phyloP scores from a whole-genome alignment of 2,113 vertebrate species.

The Ochotona curzoniae region DNA sequence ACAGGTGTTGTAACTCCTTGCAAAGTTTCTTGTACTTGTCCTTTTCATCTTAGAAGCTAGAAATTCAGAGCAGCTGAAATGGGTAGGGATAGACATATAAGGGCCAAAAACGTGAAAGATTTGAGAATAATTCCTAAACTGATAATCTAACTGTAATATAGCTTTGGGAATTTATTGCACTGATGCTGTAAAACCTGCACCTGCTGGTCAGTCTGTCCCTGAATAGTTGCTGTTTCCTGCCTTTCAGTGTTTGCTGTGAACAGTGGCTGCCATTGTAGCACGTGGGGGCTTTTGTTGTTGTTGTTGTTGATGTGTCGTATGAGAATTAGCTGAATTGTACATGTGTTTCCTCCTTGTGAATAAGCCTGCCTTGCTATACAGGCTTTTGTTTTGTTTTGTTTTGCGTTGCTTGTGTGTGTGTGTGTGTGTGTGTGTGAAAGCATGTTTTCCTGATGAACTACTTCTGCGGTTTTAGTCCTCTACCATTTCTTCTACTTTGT shows the following conservation, averaged over 20 bases:
- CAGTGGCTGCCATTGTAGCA: constrained; percentile 58
- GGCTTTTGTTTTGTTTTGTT: background rate
- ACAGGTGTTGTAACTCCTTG: constrained; percentile 13
- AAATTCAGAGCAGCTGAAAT: constrained; percentile 46
- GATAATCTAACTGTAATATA: constrained; percentile 76
- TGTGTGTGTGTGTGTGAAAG: constrained; percentile 64
- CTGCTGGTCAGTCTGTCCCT: constrained; percentile 69
- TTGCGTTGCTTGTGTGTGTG: too few relatives aligned
- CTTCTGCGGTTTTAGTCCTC: constrained; percentile 76
- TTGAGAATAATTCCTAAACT: constrained; percentile 68
- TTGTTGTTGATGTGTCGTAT: constrained; percentile 73
- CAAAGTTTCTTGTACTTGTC: background rate
- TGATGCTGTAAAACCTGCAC: constrained; percentile 80
- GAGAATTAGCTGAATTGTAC: constrained; percentile 71
- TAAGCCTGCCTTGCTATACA: constrained; percentile 76
- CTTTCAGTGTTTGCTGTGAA: constrained; percentile 77
- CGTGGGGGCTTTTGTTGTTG: constrained; percentile 39
- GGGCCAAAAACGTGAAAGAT: constrained; percentile 64
- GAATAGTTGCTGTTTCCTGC: constrained; percentile 61
- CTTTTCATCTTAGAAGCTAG: constrained; percentile 13
- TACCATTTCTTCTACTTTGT: constrained; percentile 76
- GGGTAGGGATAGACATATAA: constrained; percentile 52
- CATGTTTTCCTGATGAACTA: constrained; percentile 80
- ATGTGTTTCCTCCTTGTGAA: constrained; percentile 82
- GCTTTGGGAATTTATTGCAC: constrained; percentile 85